Evolutionary conservation across 2,113 vertebrate genomes (phyloP), one percentile per base, ranked within the genome.

Genomic region (Hypanus sabinus): DNA sequence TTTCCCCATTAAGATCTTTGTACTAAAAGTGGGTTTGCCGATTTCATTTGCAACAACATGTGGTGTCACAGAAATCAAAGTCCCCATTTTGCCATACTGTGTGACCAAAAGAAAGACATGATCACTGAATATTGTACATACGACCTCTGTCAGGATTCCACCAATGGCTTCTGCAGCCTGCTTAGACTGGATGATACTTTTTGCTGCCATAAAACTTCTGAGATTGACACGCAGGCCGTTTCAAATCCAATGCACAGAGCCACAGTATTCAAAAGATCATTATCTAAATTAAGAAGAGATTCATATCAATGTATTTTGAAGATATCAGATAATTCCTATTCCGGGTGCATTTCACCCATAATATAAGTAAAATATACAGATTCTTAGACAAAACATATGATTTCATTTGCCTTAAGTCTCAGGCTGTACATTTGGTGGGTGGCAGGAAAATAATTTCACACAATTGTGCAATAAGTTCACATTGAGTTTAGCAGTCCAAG

Each of bases 81-180:
- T 98, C 0, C 99, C 99, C 94, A 99, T 97, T 96, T 99, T 99
- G 24, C 99, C 98, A 0, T 98, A 98, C 96, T 99, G 98, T 0
- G 98, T 99, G 94, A 99, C 97, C 8, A 99, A 97, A 80, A 99
- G 96, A 24, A 99, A 97, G 94, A 99, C 96, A 73, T 98, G 98
- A 96, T 98, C 98, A 95, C 97, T 98, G 95, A 99, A 99, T 5
- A 98, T 97, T 0, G 98, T 98, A 96, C 99, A 99, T 83, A 99
- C 97, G 94, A 99, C 98, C 95, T 99, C 97, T 0, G 99, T 99
- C 0, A 96, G 96, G 94, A 98, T 96, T 0, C 98, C 99, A 3
- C 96, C 96, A 30, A 99, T 96, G 85, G 96, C 95, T 94, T 96
- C 97, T 75, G 97, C 95, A 0, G 95, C 96, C 96, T 98, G 98